Evolutionary conservation across 2,888 invertebrate species (phyloP).

Genomic region (Aleiodes leptofemur): DNA sequence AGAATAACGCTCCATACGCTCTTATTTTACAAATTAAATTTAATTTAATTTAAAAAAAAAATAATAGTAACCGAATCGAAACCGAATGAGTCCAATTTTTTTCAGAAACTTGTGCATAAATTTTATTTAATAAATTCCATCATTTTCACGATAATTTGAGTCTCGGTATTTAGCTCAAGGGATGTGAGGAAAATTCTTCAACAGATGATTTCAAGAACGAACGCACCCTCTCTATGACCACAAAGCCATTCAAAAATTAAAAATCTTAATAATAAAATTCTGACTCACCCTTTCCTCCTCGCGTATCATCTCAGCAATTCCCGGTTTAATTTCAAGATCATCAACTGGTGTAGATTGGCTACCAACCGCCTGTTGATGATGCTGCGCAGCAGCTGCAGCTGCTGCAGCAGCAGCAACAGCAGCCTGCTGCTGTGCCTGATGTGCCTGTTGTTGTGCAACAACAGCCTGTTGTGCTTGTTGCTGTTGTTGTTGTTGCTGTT

Average conservation of each 20-base stretch:
- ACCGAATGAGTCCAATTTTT: too few species aligned
- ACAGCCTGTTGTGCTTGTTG: constrained; percentile 50
- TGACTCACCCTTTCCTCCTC: constrained; percentile 96
- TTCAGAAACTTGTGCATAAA: too few species aligned
- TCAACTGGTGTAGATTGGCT: constrained; percentile 75
- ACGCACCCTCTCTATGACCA: too few species aligned
- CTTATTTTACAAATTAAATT: background rate
- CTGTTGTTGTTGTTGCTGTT: constrained; percentile 64
- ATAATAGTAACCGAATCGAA: too few species aligned
- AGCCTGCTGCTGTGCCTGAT: constrained; percentile 56
- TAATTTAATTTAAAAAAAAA: constrained; percentile 29
- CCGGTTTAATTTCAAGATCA: constrained; percentile 94
- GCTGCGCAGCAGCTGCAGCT: constrained; percentile 58
- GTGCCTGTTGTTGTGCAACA: constrained; percentile 57
- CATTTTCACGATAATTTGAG: too few species aligned
- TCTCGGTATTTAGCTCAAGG: too few species aligned
- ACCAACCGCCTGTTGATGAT: constrained; percentile 58
- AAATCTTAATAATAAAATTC: too few species aligned
- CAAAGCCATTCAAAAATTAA: too few species aligned
- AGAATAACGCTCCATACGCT: constrained; percentile 13
- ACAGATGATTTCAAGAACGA: too few species aligned
- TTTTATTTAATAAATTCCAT: too few species aligned
- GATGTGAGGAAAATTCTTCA: too few species aligned
- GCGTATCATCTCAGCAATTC: constrained; percentile 97
- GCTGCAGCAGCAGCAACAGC: constrained; percentile 49